phyloP scores from a whole-genome alignment of 2,113 vertebrate species.

The Tursiops truncatus region DNA sequence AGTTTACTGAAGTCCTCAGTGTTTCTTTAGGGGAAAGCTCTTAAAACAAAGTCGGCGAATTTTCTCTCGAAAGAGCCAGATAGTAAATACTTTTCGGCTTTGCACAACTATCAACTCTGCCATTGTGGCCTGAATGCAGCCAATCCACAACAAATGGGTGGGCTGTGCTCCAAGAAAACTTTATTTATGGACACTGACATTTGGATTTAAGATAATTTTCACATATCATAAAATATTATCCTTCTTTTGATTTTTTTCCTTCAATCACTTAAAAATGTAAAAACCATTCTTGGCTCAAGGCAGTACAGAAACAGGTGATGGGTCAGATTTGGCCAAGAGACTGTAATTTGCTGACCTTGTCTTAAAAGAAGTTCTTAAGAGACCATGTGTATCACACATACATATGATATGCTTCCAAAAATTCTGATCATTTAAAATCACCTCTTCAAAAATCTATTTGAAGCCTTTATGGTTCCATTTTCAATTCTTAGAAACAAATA shows the following conservation, averaged over 20 bases:
- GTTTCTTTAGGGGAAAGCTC: slow-evolving; percentile 44
- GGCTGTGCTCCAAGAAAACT: not conserved
- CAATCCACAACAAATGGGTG: not conserved
- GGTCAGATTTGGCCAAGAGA: not conserved
- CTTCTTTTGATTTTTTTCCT: not conserved
- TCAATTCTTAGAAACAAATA: not conserved
- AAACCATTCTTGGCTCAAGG: not conserved
- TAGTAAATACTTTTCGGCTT: not conserved
- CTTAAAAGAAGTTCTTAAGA: not conserved
- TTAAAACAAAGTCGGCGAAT: not conserved
- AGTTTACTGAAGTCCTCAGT: not conserved
- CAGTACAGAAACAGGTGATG: not conserved
- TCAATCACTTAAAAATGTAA: not conserved
- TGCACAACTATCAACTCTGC: not conserved
- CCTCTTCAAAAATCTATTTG: not conserved
- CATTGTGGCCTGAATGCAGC: not conserved
- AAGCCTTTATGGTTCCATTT: slow-evolving; percentile 41
- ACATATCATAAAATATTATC: not conserved
- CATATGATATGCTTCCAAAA: not conserved
- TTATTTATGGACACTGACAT: not conserved
- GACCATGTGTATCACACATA: not conserved
- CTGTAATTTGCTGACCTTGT: not conserved
- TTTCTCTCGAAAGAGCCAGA: not conserved
- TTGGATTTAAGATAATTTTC: slow-evolving; percentile 25
- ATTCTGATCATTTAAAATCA: not conserved